phyloP scores from a whole-genome alignment of 2,113 vertebrate species.

The Lasiurus cinereus region DNA sequence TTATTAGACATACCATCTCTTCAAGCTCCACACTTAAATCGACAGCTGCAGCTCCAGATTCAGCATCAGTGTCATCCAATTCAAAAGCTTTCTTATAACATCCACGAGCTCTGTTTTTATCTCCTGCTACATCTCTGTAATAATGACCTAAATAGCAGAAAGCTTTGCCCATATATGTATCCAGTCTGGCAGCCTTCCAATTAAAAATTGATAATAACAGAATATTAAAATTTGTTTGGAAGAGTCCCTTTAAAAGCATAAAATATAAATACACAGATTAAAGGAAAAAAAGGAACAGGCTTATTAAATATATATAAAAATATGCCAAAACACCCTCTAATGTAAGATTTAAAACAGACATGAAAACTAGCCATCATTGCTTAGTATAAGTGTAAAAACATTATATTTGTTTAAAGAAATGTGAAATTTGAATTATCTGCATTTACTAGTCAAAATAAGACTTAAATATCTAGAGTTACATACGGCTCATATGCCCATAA shows the following conservation, averaged over 20 bases:
- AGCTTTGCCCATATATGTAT: conserved; percentile 90
- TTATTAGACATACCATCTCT: conserved; percentile 90
- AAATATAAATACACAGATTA: conserved; percentile 47
- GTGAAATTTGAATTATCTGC: conserved; percentile 39
- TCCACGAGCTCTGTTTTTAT: conserved; percentile 93
- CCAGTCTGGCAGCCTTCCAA: conserved; percentile 95
- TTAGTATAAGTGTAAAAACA: conserved; percentile 7
- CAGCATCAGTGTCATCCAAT: conserved; percentile 90
- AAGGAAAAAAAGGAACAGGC: background rate
- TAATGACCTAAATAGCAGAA: conserved; percentile 96
- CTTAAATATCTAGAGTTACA: background rate
- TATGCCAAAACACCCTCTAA: conserved; percentile 35
- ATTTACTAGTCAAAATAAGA: conserved; percentile 41
- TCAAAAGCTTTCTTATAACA: conserved; percentile 99
- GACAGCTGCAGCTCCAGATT: conserved; percentile 94
- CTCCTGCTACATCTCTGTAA: conserved; percentile 92
- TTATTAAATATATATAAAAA: conserved; percentile 47
- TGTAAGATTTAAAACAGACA: conserved; percentile 46
- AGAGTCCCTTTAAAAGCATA: background rate
- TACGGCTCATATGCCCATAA: background rate
- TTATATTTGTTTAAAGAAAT: conserved; percentile 39
- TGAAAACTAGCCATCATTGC: background rate
- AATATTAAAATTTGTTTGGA: conserved; percentile 32
- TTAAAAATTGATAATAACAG: conserved; percentile 70
- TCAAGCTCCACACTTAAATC: conserved; percentile 94